A percentile compares a stretch with the other conserved stretches of the same genome.
phyloP scores from a whole-genome alignment of 1,140 invertebrate species.

The Argopecten irradians region DNA sequence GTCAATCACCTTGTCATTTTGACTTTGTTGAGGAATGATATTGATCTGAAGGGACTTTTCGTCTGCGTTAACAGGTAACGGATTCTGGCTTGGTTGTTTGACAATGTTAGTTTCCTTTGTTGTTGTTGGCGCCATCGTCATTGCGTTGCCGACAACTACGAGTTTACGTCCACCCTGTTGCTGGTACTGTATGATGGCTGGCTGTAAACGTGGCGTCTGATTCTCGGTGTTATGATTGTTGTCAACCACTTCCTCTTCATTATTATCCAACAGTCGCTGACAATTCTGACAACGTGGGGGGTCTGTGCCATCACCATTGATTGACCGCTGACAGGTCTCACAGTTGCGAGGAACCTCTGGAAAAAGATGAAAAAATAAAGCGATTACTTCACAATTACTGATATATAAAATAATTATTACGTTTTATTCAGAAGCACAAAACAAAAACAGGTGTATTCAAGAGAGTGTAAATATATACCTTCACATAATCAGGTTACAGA shows the following conservation, averaged over 20 bases:
- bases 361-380: constrained; percentile 8
- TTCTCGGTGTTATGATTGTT: too few species aligned
- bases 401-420: too few species aligned
- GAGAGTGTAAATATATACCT: too few species aligned
- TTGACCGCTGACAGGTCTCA: constrained; percentile 39
- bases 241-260: constrained; percentile 26
- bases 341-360: constrained; percentile 48
- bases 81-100: not conserved
- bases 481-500: too few species aligned
- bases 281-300: constrained; percentile 43
- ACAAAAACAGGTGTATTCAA: too few species aligned
- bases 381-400: too few species aligned
- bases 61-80: not conserved
- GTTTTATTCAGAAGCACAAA: too few species aligned
- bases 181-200: constrained; percentile 35
- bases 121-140: constrained; percentile 41
- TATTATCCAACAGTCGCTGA: constrained; percentile 39
- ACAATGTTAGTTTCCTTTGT: constrained; percentile 22
- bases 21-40: not conserved
- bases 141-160: constrained; percentile 48
- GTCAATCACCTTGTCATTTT: not conserved
- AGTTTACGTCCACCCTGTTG: constrained; percentile 43
- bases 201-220: constrained; percentile 26
- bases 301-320: constrained; percentile 44
- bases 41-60: not conserved